Evolutionary conservation across 2,113 vertebrate species (phyloP), one percentile per base, ranked within the genome.

Genomic region (Egretta garzetta): DNA sequence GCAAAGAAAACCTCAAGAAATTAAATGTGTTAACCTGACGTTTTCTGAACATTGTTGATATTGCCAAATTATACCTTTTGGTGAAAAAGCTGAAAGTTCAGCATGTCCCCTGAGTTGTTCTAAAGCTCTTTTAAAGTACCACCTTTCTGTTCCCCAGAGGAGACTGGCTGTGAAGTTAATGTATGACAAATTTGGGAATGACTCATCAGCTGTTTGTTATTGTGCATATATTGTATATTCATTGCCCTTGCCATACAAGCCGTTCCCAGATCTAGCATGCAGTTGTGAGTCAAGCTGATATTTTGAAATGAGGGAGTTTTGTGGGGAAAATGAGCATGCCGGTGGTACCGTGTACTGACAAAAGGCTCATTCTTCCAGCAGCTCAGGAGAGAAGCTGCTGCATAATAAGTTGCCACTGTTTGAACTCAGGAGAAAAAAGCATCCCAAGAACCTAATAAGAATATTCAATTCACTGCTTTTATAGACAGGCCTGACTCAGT

Each of bases 231-330:
- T 35, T 73, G 85, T 32, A 12, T 63, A 33, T 77, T 88, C 19
- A 50, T 94, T 81, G 76, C 68, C 20, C 64, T 72, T 13, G 9
- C 60, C 70, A 35, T 66, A 88, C 35, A 79, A 86, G 85, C n/a
- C 75, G 74, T 58, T 73, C 52, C 84, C 70, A 88, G 52, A 92
- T 96, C 86, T 47, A 23, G 89, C 72, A 63, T 80, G 75, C 79
- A 33, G 18, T 67, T 75, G 63, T 94, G 92, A 95, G 88, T 93
- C 91, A 97, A 96, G 50, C 82, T 94, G 79, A 14, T 95, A 86
- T 79, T 96, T 68, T 72, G 80, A 82, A 96, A 70, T 0, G 37
- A 95, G 83, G 55, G 75, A 68, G 41, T 82, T 93, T 91, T 86
- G 17, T 67, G 79, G 80, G 87, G 71, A 86, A 93, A 96, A 93